Conservation (phyloP, 2,797 vertebrate species). For the Malurus splendens region DNA sequence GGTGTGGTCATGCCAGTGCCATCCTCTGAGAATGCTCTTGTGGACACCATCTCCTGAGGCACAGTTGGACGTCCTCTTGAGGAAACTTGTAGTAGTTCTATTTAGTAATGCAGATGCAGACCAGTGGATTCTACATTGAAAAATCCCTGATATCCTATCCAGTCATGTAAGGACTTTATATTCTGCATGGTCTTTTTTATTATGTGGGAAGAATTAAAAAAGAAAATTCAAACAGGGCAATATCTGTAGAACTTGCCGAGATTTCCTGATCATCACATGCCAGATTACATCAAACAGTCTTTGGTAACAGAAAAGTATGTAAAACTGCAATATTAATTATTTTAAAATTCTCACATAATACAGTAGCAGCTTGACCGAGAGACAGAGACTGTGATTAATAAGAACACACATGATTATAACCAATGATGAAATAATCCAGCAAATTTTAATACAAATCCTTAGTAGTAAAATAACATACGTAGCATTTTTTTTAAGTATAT, state of each 20-base stretch:
- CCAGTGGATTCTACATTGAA: neutral
- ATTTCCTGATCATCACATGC: neutral
- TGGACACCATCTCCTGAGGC: neutral
- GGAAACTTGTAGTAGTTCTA: neutral
- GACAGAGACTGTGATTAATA: neutral
- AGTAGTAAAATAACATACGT: neutral
- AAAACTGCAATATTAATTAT: neutral
- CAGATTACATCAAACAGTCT: neutral
- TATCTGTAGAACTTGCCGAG: neutral
- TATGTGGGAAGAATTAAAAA: neutral
- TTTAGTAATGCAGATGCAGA: neutral
- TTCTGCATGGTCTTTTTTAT: neutral
- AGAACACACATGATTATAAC: neutral
- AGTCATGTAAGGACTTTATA: neutral
- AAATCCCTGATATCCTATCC: neutral
- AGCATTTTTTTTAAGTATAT: neutral
- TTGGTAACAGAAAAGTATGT: neutral
- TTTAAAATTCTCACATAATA: neutral
- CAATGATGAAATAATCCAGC: neutral
- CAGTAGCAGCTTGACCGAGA: neutral
- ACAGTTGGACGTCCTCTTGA: accelerated
- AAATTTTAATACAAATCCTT: neutral
- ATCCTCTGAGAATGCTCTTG: too few species aligned
- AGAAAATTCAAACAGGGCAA: neutral
- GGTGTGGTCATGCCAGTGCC: neutral